A percentile compares a stretch with the other conserved stretches of the same genome.
These are phyloP conservation scores for Schlechtendalia chinensis DNA, from an alignment of 1,140 invertebrate genomes.

Conservation along the genomic window DNA sequence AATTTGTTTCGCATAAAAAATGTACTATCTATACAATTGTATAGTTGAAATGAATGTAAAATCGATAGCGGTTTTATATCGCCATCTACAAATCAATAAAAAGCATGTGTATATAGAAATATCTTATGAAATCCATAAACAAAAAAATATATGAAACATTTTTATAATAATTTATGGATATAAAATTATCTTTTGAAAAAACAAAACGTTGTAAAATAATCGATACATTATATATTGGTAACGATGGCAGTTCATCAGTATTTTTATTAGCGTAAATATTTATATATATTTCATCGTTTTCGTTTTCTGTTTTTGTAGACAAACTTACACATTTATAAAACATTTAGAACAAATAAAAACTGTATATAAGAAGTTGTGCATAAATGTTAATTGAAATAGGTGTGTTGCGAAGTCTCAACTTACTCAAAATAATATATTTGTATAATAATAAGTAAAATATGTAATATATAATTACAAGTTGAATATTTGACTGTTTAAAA, in stretches of 20 bases:
- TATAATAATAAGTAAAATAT: no score
- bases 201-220: constrained; percentile 3
- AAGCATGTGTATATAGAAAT: not conserved
- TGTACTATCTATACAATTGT: no score
- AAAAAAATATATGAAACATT: not conserved
- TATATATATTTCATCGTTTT: not conserved
- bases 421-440: not conserved
- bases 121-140: not conserved
- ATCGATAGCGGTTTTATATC: not conserved
- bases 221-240: not conserved
- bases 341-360: not conserved
- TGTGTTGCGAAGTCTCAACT: no score
- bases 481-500: no score
- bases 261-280: not conserved
- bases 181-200: not conserved
- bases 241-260: not conserved
- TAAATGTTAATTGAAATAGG: not conserved
- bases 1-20: not conserved
- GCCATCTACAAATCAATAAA: not conserved
- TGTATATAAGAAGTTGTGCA: not conserved
- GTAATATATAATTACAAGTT: no score
- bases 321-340: not conserved
- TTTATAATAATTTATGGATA: no score
- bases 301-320: no score
- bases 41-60: not conserved